Percentiles rank a stretch among this genome's conserved stretches.
Conservation (phyloP, 2,888 invertebrate species). For the Tetropium fuscum region DNA sequence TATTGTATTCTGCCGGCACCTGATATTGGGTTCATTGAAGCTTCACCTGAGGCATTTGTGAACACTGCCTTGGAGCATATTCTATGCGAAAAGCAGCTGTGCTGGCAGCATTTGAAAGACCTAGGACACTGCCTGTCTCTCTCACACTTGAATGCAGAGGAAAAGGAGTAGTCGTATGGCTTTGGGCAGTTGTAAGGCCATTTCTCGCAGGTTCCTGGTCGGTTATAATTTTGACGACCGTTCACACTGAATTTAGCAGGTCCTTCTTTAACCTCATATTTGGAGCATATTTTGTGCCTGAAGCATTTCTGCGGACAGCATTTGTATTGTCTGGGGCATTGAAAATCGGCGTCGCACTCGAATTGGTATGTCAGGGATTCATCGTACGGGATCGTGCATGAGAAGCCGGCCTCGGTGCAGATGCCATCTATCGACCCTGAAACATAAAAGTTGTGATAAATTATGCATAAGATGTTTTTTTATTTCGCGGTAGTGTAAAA, state of each 20-base stretch:
- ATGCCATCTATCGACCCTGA: constrained; percentile 4
- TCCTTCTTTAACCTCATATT: neutral
- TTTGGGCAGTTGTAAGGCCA: constrained; percentile 27
- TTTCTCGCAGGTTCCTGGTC: constrained; percentile 26
- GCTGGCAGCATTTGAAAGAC: constrained; percentile 31
- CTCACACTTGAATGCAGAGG: constrained; percentile 28
- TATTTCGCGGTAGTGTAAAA: no score
- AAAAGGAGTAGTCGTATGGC: constrained; percentile 20
- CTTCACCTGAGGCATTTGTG: no score
- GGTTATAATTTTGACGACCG: neutral
- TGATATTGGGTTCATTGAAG: no score
- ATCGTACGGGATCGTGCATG: constrained; percentile 25
- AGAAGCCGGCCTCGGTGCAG: constrained; percentile 29
- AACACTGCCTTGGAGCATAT: constrained; percentile 31
- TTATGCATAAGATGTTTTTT: no score
- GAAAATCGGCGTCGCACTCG: constrained; percentile 30
- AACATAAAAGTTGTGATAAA: no score
- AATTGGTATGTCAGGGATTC: constrained; percentile 32
- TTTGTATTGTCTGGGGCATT: constrained; percentile 32
- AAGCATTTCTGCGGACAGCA: constrained; percentile 38
- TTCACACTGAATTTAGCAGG: neutral
- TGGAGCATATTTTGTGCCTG: constrained; percentile 32
- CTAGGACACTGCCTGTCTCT: constrained; percentile 33
- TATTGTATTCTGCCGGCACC: no score
- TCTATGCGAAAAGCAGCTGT: constrained; percentile 35